Evolutionary conservation across 2,113 vertebrate species (phyloP), one percentile per base, ranked within the genome.

Genomic region (Hippocampus comes): DNA sequence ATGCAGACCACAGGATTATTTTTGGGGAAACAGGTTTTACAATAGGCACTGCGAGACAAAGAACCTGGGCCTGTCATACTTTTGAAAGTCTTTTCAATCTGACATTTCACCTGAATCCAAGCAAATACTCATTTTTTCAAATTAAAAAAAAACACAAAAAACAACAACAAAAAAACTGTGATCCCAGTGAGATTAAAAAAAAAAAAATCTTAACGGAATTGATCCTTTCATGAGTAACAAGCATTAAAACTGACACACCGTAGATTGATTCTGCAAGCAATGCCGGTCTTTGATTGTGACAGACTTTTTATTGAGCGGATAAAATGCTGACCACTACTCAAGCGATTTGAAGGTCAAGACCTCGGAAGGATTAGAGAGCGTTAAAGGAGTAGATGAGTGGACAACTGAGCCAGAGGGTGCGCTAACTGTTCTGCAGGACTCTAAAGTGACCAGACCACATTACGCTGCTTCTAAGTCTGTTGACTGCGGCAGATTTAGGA

Each of bases 271-370:
- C 70, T 18, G 1, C 25, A 79, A 68, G 34, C 27, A 64, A 74
- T 83, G 65, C 63, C 64, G 18, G 68, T 61, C 43, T 65, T 70
- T 73, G 66, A 76, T 75, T 74, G 70, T 59, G 76, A 69, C 43
- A 55, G 77, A 81, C 63, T 78, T 88, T 82, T 80, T 70, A 73
- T 74, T 84, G 76, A 79, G 74, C 4, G 9, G 43, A 71, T 38
- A 68, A 55, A 41, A 63, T 66, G 65, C 34, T 78, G 72, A 78
- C 72, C 67, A 78, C 67, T 27, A 64, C 64, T 76, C 49, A 38
- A 63, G 48, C 18, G 75, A 89, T 86, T 84, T 81, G 63, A 79
- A 86, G 80, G 75, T 84, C 77, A 78, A 70, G 81, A 67, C 83
- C 71, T 61, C 0, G 43, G 23, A 55, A 61, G 79, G 89, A 91